These are phyloP conservation scores for Phengaris alcon DNA, from an alignment of 2,888 invertebrate species.

Conservation along the genomic window DNA sequence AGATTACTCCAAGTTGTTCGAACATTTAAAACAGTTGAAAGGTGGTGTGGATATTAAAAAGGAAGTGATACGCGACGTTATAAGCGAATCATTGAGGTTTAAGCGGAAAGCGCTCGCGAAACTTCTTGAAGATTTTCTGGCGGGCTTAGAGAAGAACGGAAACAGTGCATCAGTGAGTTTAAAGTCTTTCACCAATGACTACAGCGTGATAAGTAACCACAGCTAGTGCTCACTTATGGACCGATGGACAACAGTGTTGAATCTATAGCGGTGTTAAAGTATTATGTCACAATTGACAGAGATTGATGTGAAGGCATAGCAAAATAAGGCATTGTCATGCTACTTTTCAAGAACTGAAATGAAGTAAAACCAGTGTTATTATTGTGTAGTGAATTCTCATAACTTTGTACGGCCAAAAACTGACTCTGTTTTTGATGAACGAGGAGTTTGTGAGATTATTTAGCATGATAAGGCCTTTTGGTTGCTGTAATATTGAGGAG, in stretches of 20 bases:
- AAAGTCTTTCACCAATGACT: constrained; percentile 60
- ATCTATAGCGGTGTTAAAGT: constrained; percentile 26
- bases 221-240: constrained; percentile 58
- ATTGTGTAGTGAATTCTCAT: no score
- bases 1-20: constrained; percentile 86
- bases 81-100: constrained; percentile 87
- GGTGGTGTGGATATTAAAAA: constrained; percentile 84
- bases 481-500: not conserved
- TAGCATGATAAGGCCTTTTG: not conserved
- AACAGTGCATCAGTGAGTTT: constrained; percentile 67
- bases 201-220: constrained; percentile 60
- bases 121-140: constrained; percentile 82
- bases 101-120: constrained; percentile 86
- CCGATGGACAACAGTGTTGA: constrained; percentile 37
- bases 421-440: not conserved
- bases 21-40: constrained; percentile 83
- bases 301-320: not conserved
- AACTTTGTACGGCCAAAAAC: not conserved
- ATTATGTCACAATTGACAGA: constrained; percentile 5
- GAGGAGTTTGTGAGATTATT: not conserved
- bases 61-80: constrained; percentile 84
- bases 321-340: not conserved
- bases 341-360: not conserved
- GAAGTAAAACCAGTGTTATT: not conserved
- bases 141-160: constrained; percentile 72